Evolutionary conservation across 2,797 vertebrate genomes (phyloP).

Genomic region (Sardinella longiceps): DNA sequence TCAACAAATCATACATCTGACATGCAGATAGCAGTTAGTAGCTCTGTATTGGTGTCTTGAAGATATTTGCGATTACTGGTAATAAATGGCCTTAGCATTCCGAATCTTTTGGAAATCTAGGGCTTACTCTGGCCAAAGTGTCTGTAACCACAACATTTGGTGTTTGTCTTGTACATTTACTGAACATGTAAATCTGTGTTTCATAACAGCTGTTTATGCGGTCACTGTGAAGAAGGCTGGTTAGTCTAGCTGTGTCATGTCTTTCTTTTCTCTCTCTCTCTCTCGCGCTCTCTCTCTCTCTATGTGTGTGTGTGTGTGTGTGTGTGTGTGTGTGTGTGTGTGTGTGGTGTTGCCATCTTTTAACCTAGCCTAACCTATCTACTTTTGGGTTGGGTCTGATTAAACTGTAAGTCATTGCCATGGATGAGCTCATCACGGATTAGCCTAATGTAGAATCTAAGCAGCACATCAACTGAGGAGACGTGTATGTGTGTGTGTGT

Average conservation of each 20-base stretch:
- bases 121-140: neutral
- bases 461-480: neutral
- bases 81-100: neutral
- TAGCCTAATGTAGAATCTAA: neutral
- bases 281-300: too few relatives aligned
- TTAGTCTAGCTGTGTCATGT: neutral
- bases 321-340: slow-evolving; percentile 32
- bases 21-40: neutral
- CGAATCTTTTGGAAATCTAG: neutral
- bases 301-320: slow-evolving; percentile 34
- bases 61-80: neutral
- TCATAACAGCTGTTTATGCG: neutral
- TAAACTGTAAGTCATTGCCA: neutral
- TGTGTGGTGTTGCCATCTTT: neutral
- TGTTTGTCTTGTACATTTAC: neutral
- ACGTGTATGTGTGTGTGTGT: neutral
- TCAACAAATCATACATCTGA: neutral
- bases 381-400: neutral
- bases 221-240: neutral
- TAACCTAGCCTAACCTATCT: too few relatives aligned
- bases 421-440: slow-evolving; percentile 2
- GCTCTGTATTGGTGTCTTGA: neutral
- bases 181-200: neutral
- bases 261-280: neutral
- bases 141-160: neutral